phyloP scores from a whole-genome alignment of 2,113 vertebrate genomes.

The Neogale vison region DNA sequence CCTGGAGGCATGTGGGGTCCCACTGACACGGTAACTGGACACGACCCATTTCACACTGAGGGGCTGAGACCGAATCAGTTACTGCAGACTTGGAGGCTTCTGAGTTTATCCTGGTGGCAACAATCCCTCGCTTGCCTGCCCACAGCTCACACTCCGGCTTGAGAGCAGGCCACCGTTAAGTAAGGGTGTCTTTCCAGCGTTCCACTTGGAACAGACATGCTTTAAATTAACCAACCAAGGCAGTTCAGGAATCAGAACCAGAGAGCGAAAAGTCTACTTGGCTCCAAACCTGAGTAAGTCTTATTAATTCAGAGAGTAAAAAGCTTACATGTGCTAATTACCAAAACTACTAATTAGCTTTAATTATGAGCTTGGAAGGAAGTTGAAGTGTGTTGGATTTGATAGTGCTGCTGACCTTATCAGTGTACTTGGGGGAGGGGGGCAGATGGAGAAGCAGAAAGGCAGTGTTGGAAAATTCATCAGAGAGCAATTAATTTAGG shows the following conservation, averaged over 20 bases:
- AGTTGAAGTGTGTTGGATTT: conserved; percentile 77
- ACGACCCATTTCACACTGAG: not conserved
- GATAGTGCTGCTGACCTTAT: conserved; percentile 83
- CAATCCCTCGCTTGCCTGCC: not conserved
- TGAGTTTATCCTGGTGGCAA: not conserved
- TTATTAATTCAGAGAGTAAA: conserved; percentile 78
- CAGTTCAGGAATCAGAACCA: conserved; percentile 46
- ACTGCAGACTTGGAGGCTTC: fast-evolving
- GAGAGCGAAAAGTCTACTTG: conserved; percentile 37
- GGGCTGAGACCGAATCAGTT: not conserved
- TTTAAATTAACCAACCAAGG: conserved; percentile 25
- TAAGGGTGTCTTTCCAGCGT: not conserved
- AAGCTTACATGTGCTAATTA: conserved; percentile 80
- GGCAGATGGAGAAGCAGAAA: conserved; percentile 71
- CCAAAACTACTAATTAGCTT: conserved; percentile 81
- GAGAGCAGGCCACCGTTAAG: not conserved
- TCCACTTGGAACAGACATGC: not conserved
- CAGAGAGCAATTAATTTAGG: conserved; percentile 83
- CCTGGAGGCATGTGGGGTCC: not conserved
- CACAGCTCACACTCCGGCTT: not conserved
- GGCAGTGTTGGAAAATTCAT: conserved; percentile 80
- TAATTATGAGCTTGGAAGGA: conserved; percentile 84
- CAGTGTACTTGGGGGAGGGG: conserved; percentile 60
- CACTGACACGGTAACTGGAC: not conserved
- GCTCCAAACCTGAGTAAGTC: conserved; percentile 64